These are phyloP conservation scores for Mustelus asterias DNA, from an alignment of 2,113 vertebrate genomes.

Conservation along the genomic window DNA sequence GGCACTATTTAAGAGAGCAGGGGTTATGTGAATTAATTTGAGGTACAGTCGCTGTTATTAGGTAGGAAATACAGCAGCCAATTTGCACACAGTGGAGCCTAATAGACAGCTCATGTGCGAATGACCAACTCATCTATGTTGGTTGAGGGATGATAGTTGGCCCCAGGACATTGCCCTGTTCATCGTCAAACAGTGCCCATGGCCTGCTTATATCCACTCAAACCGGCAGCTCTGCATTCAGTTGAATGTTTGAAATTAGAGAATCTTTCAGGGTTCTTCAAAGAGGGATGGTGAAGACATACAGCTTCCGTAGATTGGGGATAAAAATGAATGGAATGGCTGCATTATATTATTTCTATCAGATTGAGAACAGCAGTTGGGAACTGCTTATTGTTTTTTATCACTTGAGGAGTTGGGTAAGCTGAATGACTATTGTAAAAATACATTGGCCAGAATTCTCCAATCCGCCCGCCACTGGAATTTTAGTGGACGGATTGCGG, in stretches of 20 bases:
- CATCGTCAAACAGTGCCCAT: neutral
- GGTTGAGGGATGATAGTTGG: neutral
- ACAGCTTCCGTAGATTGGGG: neutral
- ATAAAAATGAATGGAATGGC: neutral
- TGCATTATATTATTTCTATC: neutral
- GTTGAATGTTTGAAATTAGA: neutral
- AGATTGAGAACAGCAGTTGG: neutral
- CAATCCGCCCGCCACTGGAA: too few relatives aligned
- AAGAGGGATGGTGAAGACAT: neutral
- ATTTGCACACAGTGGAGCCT: neutral
- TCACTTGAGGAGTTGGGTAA: neutral
- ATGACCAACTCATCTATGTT: neutral
- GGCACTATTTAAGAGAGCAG: neutral
- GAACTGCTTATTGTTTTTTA: neutral
- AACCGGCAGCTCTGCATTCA: neutral
- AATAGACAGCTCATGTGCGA: neutral
- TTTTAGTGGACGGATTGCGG: too few relatives aligned
- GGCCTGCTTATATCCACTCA: neutral
- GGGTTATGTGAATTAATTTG: neutral
- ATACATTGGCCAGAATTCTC: neutral
- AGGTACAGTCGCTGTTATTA: neutral
- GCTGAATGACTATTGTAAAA: neutral
- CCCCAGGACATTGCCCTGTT: neutral
- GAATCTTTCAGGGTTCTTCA: neutral
- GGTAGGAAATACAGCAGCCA: neutral